These are phyloP conservation scores for Pomatorhinus ruficollis DNA, from an alignment of 2,113 vertebrate genomes.

Conservation along the genomic window DNA sequence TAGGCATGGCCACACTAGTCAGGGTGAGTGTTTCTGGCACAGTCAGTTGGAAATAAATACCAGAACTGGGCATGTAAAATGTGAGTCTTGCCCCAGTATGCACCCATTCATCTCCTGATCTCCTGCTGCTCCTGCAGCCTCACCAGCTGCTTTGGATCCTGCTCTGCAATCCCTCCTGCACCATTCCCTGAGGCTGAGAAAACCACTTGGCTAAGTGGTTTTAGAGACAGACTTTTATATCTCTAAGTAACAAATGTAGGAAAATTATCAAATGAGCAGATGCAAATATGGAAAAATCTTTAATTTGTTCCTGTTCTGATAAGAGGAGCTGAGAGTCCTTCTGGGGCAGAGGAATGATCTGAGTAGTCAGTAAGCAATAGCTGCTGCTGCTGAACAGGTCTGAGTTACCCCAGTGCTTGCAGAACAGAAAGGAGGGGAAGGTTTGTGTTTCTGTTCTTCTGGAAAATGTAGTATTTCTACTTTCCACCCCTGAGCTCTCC, in stretches of 20 bases:
- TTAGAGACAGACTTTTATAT: conserved; percentile 38
- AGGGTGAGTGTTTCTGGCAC: not conserved
- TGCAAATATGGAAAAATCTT: conserved; percentile 12
- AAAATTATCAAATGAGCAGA: conserved; percentile 21
- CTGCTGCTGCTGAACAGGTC: not conserved
- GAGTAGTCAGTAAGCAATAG: not conserved
- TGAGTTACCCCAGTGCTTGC: not conserved
- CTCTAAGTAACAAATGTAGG: conserved; percentile 11
- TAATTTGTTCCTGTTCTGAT: conserved; percentile 17
- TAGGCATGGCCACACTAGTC: not conserved
- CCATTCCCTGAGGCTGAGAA: conserved; percentile 27
- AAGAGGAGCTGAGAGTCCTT: not conserved
- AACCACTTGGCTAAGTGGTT: conserved; percentile 26
- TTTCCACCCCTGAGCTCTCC: not conserved
- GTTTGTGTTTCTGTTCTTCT: not conserved
- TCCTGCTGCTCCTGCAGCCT: conserved; percentile 23
- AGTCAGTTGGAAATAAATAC: not conserved
- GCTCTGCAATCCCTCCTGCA: conserved; percentile 27
- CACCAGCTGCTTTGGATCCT: not conserved
- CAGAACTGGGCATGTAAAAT: not conserved
- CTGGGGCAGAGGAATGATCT: not conserved
- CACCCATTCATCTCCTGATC: not conserved
- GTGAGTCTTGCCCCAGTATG: not conserved
- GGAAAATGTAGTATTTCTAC: not conserved
- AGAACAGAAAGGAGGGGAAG: not conserved